These are phyloP conservation scores for Probaryconus sp. DNA, from an alignment of 1,140 invertebrate genomes.

Conservation along the genomic window DNA sequence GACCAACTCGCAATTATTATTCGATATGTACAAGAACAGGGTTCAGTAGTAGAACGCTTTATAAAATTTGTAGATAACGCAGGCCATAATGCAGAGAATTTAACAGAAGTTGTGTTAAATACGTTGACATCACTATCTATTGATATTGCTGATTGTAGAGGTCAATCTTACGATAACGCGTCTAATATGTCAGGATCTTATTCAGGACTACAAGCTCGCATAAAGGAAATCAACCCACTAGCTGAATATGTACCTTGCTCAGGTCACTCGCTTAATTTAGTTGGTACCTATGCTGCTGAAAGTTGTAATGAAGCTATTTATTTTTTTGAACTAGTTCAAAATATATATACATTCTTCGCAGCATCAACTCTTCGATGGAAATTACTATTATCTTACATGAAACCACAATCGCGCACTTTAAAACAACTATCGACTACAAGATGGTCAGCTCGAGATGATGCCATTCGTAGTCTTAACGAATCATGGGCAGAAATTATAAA, in stretches of 20 bases:
- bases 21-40: slow-evolving; percentile 28
- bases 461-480: slow-evolving; percentile 1
- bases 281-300: slow-evolving; percentile 42
- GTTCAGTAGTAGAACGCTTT: slow-evolving; percentile 12
- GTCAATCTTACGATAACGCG: slow-evolving; percentile 66
- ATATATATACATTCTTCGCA: slow-evolving; percentile 33
- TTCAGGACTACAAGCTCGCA: slow-evolving; percentile 28
- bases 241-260: slow-evolving; percentile 58
- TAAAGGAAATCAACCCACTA: slow-evolving; percentile 29
- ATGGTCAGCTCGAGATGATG: slow-evolving; percentile 19
- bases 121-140: slow-evolving; percentile 48
- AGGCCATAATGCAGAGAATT: slow-evolving; percentile 18
- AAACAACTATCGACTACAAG: slow-evolving; percentile 18
- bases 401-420: neutral
- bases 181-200: slow-evolving; percentile 63
- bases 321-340: slow-evolving; percentile 10
- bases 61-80: slow-evolving; percentile 13
- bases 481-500: slow-evolving; percentile 4
- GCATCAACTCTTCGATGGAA: slow-evolving; percentile 35
- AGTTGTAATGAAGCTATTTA: slow-evolving; percentile 14
- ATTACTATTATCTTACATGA: neutral
- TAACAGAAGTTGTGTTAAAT: slow-evolving; percentile 1
- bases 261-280: slow-evolving; percentile 65
- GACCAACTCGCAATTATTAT: slow-evolving; percentile 43
- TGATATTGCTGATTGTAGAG: slow-evolving; percentile 66